phyloP scores from a whole-genome alignment of 2,113 vertebrate genomes.

The Elgaria multicarinata region DNA sequence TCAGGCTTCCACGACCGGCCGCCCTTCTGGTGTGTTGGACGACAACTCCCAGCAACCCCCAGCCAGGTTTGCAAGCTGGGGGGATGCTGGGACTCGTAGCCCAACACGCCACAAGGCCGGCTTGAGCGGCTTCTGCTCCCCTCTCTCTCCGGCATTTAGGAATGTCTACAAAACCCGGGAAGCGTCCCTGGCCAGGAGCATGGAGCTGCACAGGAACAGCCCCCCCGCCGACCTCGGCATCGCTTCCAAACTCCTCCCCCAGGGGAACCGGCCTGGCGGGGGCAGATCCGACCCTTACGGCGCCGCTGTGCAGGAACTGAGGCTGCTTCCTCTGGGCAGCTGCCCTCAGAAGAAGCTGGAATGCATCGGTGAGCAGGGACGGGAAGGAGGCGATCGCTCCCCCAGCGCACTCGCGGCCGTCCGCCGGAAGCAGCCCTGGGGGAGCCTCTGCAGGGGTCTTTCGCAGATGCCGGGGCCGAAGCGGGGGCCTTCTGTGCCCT shows the following conservation, averaged over 20 bases:
- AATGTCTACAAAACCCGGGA: conserved; percentile 82
- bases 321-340: conserved; percentile 80
- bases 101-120: neutral
- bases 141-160: conserved; percentile 60
- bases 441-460: too few species aligned
- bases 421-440: too few species aligned
- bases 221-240: conserved; percentile 84
- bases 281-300: conserved; percentile 81
- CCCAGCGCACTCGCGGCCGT: too few species aligned
- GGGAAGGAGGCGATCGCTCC: too few species aligned
- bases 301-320: conserved; percentile 85
- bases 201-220: conserved; percentile 77
- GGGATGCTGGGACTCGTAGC: too few species aligned
- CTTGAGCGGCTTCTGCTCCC: neutral
- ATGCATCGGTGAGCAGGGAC: conserved; percentile 83
- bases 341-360: conserved; percentile 94
- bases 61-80: too few species aligned
- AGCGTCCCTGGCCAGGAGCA: conserved; percentile 79
- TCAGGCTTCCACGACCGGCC: too few species aligned
- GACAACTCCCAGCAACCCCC: too few species aligned
- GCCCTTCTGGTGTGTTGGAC: too few species aligned
- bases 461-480: too few species aligned
- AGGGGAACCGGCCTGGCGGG: conserved; percentile 1
- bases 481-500: too few species aligned
- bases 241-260: conserved; percentile 82